Evolutionary conservation across 2,113 vertebrate genomes (phyloP), one percentile per base, ranked within the genome.

Genomic region (Etheostoma cragini): DNA sequence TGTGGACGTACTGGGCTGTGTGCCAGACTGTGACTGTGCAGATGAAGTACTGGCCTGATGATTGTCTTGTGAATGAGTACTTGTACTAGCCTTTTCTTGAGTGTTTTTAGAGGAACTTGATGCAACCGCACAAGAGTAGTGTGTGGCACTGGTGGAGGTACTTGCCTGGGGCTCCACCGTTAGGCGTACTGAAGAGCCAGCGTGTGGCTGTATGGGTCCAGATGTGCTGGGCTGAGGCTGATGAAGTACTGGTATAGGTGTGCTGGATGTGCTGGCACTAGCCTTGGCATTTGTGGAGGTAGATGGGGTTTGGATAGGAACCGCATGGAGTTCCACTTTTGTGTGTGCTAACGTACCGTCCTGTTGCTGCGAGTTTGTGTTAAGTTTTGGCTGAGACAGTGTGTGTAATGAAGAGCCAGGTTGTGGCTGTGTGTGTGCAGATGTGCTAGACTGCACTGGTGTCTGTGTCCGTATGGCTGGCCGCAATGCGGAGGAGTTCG

Each of bases 11-110:
- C 81, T 42, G 1, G 91, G 83, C 70, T 83, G 5, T 47, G 71
- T 60, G 61, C 30, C 30, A 62, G 64, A 45, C 53, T 60, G 72
- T 16, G 54, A 30, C 58, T 82, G 80, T 77, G 85, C 87, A 76
- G 87, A 86, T 17, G 91, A 92, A 50, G 86, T 85, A 33, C 89
- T 87, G 52, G 90, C 86, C 87, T 90, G 90, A 87, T 80, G 87
- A 74, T 88, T 80, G 70, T 84, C 89, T 67, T 72, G 78, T 19
- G 71, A 61, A 21, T 38, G 52, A 62, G 53, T 54, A 62, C 83
- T 86, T 26, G 76, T 61, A 65, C 57, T 53, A 2, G 85, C 78
- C 61, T 38, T 75, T 47, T 82, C 68, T 75, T 71, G 67, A 73
- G 81, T 77, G 35, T 79, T 68, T 53, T 67, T 61, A 30, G 70